Evolutionary conservation across 1,140 invertebrate species (phyloP).

Genomic region (Bombus picipes): DNA sequence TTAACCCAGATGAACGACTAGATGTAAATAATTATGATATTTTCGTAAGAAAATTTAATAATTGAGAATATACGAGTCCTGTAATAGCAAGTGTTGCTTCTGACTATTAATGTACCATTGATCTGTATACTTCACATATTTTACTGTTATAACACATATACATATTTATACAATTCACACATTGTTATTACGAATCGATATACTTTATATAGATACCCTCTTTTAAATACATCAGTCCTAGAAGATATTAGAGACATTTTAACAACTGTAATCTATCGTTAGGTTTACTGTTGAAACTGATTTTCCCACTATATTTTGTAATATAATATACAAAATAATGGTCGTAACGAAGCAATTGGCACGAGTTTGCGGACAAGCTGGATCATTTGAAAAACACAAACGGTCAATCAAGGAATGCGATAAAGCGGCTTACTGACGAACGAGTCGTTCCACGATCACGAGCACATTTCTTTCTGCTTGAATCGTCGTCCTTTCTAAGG

Average conservation of each 20-base stretch:
- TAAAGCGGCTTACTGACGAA: conserved; percentile 32
- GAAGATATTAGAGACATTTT: too few species aligned
- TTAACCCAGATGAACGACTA: too few species aligned
- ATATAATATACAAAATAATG: not conserved
- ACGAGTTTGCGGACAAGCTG: not conserved
- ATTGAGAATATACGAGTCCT: not conserved
- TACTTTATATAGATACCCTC: too few species aligned
- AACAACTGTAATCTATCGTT: too few species aligned
- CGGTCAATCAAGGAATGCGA: conserved; percentile 19
- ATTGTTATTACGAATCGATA: too few species aligned
- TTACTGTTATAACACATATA: too few species aligned
- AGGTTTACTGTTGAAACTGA: too few species aligned
- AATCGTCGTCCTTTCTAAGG: conserved; percentile 29
- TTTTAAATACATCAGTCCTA: too few species aligned
- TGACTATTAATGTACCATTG: not conserved
- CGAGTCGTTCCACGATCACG: conserved; percentile 27
- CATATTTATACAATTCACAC: too few species aligned
- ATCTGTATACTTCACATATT: not conserved
- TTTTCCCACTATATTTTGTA: too few species aligned
- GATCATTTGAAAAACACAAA: conserved; percentile 10
- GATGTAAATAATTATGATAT: not conserved
- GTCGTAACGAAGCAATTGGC: not conserved
- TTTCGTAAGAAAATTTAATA: not conserved
- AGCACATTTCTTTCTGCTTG: conserved; percentile 21
- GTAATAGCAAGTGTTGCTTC: not conserved